Evolutionary conservation across 2,113 vertebrate species (phyloP).

Genomic region (Lepisosteus osseus): DNA sequence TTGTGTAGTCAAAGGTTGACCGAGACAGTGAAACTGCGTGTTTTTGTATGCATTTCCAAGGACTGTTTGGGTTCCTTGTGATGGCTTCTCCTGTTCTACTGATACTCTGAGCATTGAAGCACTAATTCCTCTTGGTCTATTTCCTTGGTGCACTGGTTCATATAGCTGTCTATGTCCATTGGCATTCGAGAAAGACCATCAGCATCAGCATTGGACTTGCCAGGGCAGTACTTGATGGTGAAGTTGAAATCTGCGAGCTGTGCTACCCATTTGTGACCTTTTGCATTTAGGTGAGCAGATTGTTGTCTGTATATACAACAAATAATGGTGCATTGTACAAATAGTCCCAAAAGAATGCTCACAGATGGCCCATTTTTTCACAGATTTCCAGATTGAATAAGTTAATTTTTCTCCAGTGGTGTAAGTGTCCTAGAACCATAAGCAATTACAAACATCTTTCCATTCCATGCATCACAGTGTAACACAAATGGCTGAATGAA

Average conservation of each 20-base stretch:
- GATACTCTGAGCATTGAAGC: neutral
- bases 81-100: neutral
- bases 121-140: constrained; percentile 2
- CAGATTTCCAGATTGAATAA: constrained; percentile 31
- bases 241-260: constrained; percentile 11
- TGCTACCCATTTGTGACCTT: too few species aligned
- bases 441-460: constrained; percentile 12
- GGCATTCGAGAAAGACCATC: constrained; percentile 8
- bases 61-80: neutral
- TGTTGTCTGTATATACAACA: too few species aligned
- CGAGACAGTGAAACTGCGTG: neutral
- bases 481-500: neutral
- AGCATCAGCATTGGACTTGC: constrained; percentile 8
- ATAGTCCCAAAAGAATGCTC: constrained; percentile 7
- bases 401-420: constrained; percentile 21
- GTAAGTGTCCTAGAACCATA: constrained; percentile 23
- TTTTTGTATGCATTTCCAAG: constrained; percentile 9
- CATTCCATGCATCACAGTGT: constrained; percentile 9
- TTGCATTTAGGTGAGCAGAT: too few species aligned
- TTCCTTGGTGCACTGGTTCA: constrained; percentile 12
- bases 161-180: constrained; percentile 12
- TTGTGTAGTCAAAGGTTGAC: constrained; percentile 1
- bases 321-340: neutral
- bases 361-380: constrained; percentile 1
- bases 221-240: constrained; percentile 18